Evolutionary conservation across 2,113 vertebrate species (phyloP), one percentile per base, ranked within the genome.

Genomic region (Condylura cristata): DNA sequence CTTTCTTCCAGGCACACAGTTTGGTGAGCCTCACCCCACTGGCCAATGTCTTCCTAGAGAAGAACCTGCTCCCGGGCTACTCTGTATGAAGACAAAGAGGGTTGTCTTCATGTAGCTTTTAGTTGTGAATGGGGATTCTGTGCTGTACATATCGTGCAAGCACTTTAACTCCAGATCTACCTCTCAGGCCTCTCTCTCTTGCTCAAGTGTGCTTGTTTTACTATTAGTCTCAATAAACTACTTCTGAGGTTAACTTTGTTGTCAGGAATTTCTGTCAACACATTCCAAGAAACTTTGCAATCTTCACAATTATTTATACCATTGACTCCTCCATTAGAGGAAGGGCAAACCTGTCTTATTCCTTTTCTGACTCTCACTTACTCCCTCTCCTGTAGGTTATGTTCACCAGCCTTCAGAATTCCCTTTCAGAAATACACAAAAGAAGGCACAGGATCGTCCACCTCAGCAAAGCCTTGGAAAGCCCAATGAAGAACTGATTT

Each of bases 181-280:
- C 37, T 71, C 72, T 30, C 24, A 41, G 32, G 63, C 17, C 18
- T 88, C 76, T 93, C 10, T 2, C 13, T 89, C 41, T 32, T 82
- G 60, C 63, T 71, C 53, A 41, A 78, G 48, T 46, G 30, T 79
- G 65, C 37, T 89, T 44, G 22, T 66, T 90, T 93, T 76, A 58
- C 32, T 86, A 51, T 32, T 79, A n/a, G 68, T 60, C 24, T 83
- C 46, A 84, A 81, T 34, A 86, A 89, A 66, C 34, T 61, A 61
- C 58, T 89, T 82, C 74, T 37, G 41, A 93, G 44, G 32, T 86
- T 93, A 72, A 89, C 60, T 48, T 89, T 74, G n/a, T 58, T 92
- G 51, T 8, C 58, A 79, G 18, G 91, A 95, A 97, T 71, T 89
- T 30, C 53, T 85, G 22, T 30, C 61, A 89, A 86, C 61, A 89